Conservation (phyloP, 2,113 vertebrate genomes). For the Bubalus kerabau region DNA sequence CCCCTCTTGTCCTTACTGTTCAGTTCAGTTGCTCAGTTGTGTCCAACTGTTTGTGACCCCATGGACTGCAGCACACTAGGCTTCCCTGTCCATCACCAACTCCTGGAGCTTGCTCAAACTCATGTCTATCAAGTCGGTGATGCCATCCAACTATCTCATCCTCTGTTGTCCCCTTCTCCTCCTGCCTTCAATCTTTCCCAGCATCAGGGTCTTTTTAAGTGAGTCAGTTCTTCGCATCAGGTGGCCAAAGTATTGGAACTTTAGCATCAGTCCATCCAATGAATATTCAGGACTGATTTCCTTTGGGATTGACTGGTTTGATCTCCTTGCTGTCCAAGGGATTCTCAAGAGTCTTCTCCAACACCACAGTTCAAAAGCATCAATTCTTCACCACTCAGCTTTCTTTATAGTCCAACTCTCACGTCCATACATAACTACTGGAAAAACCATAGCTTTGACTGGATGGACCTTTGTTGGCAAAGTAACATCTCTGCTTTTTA, state of each 20-base stretch:
- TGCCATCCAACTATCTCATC: neutral
- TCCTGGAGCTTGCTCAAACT: neutral
- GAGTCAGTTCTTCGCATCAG: neutral
- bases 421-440: fast-evolving
- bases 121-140: neutral
- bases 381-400: fast-evolving
- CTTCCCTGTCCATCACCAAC: neutral
- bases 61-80: neutral
- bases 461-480: neutral
- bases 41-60: neutral
- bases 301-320: neutral
- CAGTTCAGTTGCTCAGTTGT: neutral
- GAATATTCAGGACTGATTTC: neutral
- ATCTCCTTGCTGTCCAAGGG: neutral
- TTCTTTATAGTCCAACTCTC: neutral
- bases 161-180: neutral
- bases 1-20: fast-evolving
- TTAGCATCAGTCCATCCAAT: neutral
- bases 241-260: neutral
- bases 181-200: neutral
- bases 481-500: neutral
- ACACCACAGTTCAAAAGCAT: neutral
- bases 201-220: neutral
- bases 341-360: neutral
- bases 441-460: neutral